Evolutionary conservation across 1,140 invertebrate genomes (phyloP).

Genomic region (Conopomorpha cramerella): DNA sequence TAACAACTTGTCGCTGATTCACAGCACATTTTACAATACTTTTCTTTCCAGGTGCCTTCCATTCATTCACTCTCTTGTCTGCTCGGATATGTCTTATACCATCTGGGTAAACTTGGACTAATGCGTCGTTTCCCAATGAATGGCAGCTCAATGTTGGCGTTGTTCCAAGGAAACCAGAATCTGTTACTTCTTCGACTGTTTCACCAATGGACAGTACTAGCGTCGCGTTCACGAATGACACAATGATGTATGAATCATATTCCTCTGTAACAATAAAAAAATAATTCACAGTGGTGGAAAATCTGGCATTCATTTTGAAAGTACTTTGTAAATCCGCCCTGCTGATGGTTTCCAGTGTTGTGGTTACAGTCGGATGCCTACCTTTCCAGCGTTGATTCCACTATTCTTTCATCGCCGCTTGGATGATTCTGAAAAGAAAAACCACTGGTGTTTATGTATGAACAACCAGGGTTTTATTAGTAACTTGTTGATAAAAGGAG

Average conservation of each 20-base stretch:
- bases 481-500: slow-evolving; percentile 56
- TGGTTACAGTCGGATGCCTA: no score
- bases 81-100: slow-evolving; percentile 98
- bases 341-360: no score
- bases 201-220: slow-evolving; percentile 99
- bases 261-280: slow-evolving; percentile 83
- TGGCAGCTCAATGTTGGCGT: slow-evolving; percentile 97
- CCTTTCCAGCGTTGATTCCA: slow-evolving; percentile 34
- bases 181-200: slow-evolving; percentile 99
- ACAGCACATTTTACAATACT: slow-evolving; percentile 97
- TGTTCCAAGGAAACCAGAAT: slow-evolving; percentile 98
- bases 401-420: slow-evolving; percentile 40
- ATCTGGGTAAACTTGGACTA: slow-evolving; percentile 98
- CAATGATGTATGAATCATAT: slow-evolving; percentile 99
- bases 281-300: no score
- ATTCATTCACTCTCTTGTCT: slow-evolving; percentile 98
- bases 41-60: slow-evolving; percentile 98
- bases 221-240: slow-evolving; percentile 99
- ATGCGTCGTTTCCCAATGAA: slow-evolving; percentile 94
- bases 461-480: slow-evolving; percentile 64
- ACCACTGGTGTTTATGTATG: slow-evolving; percentile 63
- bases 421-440: slow-evolving; percentile 61
- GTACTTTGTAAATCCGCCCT: no score
- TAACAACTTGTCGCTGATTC: slow-evolving; percentile 98
- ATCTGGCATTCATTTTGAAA: no score